Evolutionary conservation across 2,797 vertebrate species (phyloP), one percentile per base, ranked within the genome.

Genomic region (Ceryle rudis): DNA sequence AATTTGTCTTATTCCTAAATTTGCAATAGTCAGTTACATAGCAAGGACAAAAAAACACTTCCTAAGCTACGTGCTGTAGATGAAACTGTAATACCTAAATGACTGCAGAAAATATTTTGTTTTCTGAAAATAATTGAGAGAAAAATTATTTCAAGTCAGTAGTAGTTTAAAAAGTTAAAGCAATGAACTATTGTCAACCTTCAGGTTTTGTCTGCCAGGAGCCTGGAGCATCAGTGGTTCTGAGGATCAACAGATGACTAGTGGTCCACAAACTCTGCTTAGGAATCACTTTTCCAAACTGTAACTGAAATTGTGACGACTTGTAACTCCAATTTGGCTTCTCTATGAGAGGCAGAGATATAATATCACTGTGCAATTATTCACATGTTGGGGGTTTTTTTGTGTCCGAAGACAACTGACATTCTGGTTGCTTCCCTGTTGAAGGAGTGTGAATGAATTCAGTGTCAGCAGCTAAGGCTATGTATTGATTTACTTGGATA

Each of bases 401-500:
- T 23, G 8, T 60, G 78, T 79, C 47, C 44, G 33, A 73, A 62
- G 41, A 69, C 11, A 52, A 26, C 28, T 64, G 64, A 19, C 8
- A 33, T 86, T 71, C 39, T 75, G 10, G 13, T 49, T 55, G 60
- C 84, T 91, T 71, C 29, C 49, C 61, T 39, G 29, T 52, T 49
- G 46, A 41, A 71, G 26, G 33, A 49, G 25, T 87, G 57, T 73
- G 46, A 92, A 74, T 37, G 71, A 58, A 18, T 31, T 35, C 52
- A 78, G 41, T 19, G 78, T 87, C 71, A 94, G 74, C 81, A 92
- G 57, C 65, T 91, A 46, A 31, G 23, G 75, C 44, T 46, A 42
- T 37, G 42, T 78, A 69, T 93, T 2, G 13, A 44, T 93, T 93
- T 92, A 71, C 65, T 93, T 37, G 72, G 65, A 69, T 78, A 52